Conservation (phyloP, 2,888 invertebrate species). For the Nesidiocoris tenuis region DNA sequence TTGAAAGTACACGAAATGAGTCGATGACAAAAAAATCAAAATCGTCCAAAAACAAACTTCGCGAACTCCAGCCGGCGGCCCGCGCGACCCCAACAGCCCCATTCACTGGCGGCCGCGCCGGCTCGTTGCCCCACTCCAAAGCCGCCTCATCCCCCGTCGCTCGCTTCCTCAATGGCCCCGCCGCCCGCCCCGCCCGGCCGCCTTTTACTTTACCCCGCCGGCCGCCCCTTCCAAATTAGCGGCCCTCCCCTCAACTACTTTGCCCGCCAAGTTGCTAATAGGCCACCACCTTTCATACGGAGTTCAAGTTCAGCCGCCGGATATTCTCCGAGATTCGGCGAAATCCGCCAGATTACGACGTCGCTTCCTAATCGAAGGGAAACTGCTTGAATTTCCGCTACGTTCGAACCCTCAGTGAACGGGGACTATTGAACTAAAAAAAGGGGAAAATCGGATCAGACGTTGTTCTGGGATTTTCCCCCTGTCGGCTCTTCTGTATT, state of each 20-base stretch:
- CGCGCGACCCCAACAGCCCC: background rate
- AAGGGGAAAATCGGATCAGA: no score
- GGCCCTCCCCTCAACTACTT: constrained; percentile 25
- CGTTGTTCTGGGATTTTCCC: no score
- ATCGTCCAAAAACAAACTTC: no score
- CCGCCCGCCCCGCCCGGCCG: background rate
- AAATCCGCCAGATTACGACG: no score
- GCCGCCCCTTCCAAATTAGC: constrained; percentile 12
- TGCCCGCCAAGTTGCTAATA: constrained; percentile 21
- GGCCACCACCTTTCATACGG: constrained; percentile 26
- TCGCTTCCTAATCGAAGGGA: no score
- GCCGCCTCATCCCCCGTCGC: constrained; percentile 10
- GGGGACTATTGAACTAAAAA: no score
- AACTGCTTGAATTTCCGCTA: no score
- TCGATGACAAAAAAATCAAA: no score
- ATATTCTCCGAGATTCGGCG: background rate
- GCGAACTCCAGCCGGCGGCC: background rate
- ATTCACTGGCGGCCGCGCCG: background rate
- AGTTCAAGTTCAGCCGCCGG: background rate
- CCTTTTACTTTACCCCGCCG: constrained; percentile 24
- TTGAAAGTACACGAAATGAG: no score
- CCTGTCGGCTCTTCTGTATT: no score
- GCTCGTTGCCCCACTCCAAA: background rate
- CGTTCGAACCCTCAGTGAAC: no score
- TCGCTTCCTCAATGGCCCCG: constrained; percentile 15